Conservation (phyloP, 2,797 vertebrate species). For the Myotis daubentonii region DNA sequence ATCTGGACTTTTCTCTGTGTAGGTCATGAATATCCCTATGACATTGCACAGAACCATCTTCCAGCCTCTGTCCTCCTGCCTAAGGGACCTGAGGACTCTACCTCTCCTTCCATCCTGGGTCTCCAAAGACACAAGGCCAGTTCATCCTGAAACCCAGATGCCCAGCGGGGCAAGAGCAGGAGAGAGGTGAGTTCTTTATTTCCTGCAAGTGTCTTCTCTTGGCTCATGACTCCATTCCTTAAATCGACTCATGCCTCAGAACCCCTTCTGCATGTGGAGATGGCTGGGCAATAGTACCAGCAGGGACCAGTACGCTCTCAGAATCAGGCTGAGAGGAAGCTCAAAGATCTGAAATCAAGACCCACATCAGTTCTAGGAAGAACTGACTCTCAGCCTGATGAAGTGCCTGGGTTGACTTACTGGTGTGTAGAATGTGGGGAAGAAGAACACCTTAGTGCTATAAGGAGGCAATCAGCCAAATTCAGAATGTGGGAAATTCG, state of each 20-base stretch:
- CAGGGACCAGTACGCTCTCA: not conserved
- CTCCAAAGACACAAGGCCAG: not conserved
- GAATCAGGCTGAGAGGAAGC: not conserved
- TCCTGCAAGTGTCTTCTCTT: not conserved
- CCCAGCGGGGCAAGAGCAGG: not conserved
- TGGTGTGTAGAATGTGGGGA: not conserved
- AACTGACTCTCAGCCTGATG: no score
- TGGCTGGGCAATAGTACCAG: no score
- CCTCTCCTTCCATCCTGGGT: not conserved
- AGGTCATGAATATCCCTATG: conserved; percentile 75
- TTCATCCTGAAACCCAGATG: not conserved
- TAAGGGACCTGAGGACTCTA: not conserved
- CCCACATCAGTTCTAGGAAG: not conserved
- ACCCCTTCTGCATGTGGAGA: not conserved
- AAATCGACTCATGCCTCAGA: not conserved
- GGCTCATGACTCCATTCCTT: not conserved
- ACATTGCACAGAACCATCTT: not conserved
- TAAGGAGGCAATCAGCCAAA: no score
- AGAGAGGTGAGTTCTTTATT: conserved; percentile 83
- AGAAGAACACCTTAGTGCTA: not conserved
- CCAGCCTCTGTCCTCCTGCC: not conserved
- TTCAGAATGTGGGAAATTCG: not conserved
- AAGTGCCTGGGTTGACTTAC: not conserved
- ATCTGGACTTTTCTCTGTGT: conserved; percentile 75
- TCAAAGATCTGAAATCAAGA: not conserved